These are phyloP conservation scores for Hypsopygia costalis DNA, from an alignment of 2,888 invertebrate genomes.

Conservation along the genomic window DNA sequence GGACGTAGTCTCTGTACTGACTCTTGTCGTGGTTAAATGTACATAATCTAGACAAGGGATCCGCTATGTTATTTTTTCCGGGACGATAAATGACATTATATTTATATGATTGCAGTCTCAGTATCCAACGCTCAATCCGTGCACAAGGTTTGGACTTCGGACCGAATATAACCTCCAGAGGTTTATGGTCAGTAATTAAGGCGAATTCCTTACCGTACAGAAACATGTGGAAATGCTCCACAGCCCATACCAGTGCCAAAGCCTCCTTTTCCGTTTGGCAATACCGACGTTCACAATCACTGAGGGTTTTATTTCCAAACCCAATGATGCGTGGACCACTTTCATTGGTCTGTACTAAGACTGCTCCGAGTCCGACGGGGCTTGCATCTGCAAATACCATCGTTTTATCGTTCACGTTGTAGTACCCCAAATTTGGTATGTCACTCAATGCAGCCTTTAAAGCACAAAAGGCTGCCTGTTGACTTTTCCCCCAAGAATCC, in stretches of 20 bases:
- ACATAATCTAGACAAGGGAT: conserved; percentile 16
- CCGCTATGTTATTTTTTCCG: conserved; percentile 22
- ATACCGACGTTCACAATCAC: conserved; percentile 24
- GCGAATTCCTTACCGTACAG: conserved; percentile 9
- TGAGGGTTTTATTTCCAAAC: conserved; percentile 25
- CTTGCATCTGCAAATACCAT: conserved; percentile 26
- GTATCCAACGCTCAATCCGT: conserved; percentile 21
- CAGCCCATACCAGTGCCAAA: conserved; percentile 25
- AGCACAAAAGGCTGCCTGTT: conserved; percentile 17
- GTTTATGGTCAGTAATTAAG: conserved; percentile 18
- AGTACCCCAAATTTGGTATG: conserved; percentile 22
- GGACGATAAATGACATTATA: conserved; percentile 16
- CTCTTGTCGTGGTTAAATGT: not conserved
- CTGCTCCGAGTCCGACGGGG: conserved; percentile 22
- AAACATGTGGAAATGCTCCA: conserved; percentile 14
- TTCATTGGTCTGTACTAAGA: conserved; percentile 14
- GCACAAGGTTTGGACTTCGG: conserved; percentile 23
- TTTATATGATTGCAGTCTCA: conserved; percentile 21
- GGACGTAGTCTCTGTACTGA: not conserved
- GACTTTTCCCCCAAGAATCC: conserved; percentile 15
- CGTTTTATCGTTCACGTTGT: conserved; percentile 21
- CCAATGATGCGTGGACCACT: conserved; percentile 26
- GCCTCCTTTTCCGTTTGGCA: conserved; percentile 33
- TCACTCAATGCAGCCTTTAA: conserved; percentile 15
- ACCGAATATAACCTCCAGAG: conserved; percentile 18